phyloP scores from a whole-genome alignment of 2,888 invertebrate genomes.

The Drosophila yooni region DNA sequence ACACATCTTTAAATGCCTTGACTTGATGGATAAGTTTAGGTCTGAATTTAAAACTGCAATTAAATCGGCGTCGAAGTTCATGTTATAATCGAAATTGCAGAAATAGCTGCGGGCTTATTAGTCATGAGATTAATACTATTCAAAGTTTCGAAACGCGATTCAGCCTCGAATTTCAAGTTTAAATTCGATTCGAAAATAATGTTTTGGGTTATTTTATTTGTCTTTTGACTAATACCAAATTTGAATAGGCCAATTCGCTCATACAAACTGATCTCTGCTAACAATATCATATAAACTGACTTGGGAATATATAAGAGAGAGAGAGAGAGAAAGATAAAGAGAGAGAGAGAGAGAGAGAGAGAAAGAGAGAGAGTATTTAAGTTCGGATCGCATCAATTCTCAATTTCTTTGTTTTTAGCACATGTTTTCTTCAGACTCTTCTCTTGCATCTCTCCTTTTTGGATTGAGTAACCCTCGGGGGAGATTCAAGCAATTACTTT shows the following conservation, averaged over 20 bases:
- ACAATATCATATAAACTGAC: not conserved
- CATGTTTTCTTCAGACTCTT: not conserved
- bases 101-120: too few species aligned
- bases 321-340: not conserved
- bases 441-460: not conserved
- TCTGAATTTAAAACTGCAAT: not conserved
- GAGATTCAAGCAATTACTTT: conserved; percentile 52
- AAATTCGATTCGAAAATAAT: not conserved
- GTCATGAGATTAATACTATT: too few species aligned
- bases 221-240: not conserved
- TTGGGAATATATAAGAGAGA: not conserved
- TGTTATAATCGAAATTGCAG: too few species aligned
- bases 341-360: too few species aligned
- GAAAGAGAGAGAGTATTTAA: not conserved
- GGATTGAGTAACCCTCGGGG: not conserved
- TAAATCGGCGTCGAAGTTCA: not conserved
- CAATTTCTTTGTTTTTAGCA: not conserved
- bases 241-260: not conserved
- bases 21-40: not conserved
- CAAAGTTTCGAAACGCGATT: not conserved
- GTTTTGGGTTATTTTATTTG: not conserved
- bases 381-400: too few species aligned
- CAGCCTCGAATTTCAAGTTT: not conserved
- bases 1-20: not conserved
- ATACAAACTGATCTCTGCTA: not conserved